Evolutionary conservation across 1,140 invertebrate species (phyloP).

Genomic region (Lordiphosa stackelbergi): DNA sequence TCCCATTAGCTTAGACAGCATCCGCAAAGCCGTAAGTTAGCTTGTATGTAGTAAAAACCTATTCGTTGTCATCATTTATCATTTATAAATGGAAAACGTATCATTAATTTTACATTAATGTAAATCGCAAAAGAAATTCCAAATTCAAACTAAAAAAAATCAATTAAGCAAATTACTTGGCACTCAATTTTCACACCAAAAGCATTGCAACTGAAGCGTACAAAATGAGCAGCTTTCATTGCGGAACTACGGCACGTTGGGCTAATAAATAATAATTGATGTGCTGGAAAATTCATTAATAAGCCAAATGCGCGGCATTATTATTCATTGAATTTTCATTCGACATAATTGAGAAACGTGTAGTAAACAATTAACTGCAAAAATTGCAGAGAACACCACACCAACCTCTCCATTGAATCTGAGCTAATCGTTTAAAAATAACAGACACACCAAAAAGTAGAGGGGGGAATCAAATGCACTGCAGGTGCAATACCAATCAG

Average conservation of each 20-base stretch:
- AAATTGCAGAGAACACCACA: constrained; percentile 33
- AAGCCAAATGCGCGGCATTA: constrained; percentile 34
- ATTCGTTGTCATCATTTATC: too few relatives aligned
- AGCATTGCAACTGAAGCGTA: background rate
- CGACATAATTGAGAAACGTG: constrained; percentile 49
- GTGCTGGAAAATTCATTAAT: constrained; percentile 55
- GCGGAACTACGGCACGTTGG: constrained; percentile 57
- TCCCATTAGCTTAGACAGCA: too few relatives aligned
- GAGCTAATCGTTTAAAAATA: constrained; percentile 55
- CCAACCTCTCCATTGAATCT: constrained; percentile 30
- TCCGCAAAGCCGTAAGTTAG: too few relatives aligned
- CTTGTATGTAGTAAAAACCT: too few relatives aligned
- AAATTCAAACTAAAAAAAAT: background rate
- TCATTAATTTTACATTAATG: too few relatives aligned
- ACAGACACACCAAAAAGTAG: background rate
- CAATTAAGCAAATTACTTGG: too few relatives aligned
- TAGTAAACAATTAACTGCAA: constrained; percentile 43
- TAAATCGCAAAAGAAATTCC: background rate
- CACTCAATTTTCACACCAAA: constrained; percentile 4
- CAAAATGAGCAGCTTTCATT: constrained; percentile 18
- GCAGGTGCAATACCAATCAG: too few relatives aligned
- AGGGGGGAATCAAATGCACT: too few relatives aligned
- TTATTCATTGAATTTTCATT: constrained; percentile 35
- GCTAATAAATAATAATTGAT: constrained; percentile 60
- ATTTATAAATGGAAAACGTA: too few relatives aligned